Percentiles rank a stretch among this genome's conserved stretches.
phyloP scores from a whole-genome alignment of 2,113 vertebrate species.

The Sphyrna mokarran region DNA sequence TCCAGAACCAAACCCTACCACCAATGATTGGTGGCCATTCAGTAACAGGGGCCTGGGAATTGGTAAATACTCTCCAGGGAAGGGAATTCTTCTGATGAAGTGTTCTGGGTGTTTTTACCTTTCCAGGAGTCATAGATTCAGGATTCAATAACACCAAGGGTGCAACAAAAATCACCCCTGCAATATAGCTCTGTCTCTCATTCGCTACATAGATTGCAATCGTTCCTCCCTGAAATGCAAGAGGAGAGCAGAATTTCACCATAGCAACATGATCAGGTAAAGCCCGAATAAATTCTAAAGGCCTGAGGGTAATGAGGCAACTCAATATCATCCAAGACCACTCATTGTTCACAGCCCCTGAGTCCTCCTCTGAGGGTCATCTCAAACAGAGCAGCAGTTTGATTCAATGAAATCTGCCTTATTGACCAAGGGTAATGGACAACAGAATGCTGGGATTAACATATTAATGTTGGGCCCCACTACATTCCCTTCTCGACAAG shows the following conservation, averaged over 20 bases:
- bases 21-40: not conserved
- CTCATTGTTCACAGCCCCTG: not conserved
- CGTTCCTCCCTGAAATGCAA: constrained; percentile 76
- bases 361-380: not conserved
- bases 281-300: not conserved
- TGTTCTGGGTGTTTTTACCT: constrained; percentile 58
- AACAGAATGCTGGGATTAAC: not conserved
- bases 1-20: not conserved
- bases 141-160: constrained; percentile 83
- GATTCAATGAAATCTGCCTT: not conserved
- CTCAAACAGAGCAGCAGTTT: not conserved
- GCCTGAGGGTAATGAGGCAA: not conserved
- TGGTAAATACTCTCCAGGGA: not conserved
- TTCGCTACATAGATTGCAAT: constrained; percentile 80
- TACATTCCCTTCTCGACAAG: not conserved
- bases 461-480: not conserved
- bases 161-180: constrained; percentile 80
- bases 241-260: not conserved
- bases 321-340: not conserved
- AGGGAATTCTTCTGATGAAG: not conserved
- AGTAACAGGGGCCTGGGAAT: not conserved
- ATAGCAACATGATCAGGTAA: too few species aligned
- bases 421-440: not conserved
- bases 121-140: constrained; percentile 84
- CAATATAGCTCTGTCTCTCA: constrained; percentile 71